A percentile compares a stretch with the other conserved stretches of the same genome.
Conservation (phyloP, 2,888 invertebrate genomes). For the Torymus auratus region DNA sequence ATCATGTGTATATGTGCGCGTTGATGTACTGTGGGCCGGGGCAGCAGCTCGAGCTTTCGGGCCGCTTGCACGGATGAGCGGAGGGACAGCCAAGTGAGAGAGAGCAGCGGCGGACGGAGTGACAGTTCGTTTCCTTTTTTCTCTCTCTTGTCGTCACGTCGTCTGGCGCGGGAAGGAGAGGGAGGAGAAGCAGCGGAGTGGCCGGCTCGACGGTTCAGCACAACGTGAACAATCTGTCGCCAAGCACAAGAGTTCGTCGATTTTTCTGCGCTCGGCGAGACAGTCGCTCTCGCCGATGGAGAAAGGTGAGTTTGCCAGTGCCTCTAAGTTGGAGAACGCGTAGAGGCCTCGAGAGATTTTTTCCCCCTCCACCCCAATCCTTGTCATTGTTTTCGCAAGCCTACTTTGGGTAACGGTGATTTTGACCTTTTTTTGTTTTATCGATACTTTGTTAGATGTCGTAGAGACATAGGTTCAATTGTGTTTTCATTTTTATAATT, state of each 20-base stretch:
- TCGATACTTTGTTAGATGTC: too few species aligned
- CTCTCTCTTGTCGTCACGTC: too few species aligned
- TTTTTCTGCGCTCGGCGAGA: slow-evolving; percentile 43
- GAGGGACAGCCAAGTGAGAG: slow-evolving; percentile 1
- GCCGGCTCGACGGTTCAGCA: slow-evolving; percentile 33
- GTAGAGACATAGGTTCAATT: too few species aligned
- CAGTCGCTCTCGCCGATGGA: slow-evolving; percentile 44
- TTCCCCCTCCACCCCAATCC: background rate
- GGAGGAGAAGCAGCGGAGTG: background rate
- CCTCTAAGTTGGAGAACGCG: background rate
- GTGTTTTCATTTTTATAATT: background rate
- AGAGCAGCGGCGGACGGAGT: too few species aligned
- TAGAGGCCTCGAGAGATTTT: slow-evolving; percentile 22
- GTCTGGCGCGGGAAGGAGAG: slow-evolving; percentile 1
- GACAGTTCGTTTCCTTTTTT: too few species aligned
- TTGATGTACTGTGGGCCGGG: too few species aligned
- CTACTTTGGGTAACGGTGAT: background rate
- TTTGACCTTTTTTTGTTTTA: background rate
- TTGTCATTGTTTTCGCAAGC: background rate
- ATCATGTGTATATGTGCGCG: too few species aligned
- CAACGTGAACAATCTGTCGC: slow-evolving; percentile 9
- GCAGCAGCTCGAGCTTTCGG: too few species aligned
- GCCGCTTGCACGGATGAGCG: too few species aligned
- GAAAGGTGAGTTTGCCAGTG: slow-evolving; percentile 53
- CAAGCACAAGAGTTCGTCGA: slow-evolving; percentile 22